Evolutionary conservation across 2,113 vertebrate genomes (phyloP).

Genomic region (Podarcis muralis): DNA sequence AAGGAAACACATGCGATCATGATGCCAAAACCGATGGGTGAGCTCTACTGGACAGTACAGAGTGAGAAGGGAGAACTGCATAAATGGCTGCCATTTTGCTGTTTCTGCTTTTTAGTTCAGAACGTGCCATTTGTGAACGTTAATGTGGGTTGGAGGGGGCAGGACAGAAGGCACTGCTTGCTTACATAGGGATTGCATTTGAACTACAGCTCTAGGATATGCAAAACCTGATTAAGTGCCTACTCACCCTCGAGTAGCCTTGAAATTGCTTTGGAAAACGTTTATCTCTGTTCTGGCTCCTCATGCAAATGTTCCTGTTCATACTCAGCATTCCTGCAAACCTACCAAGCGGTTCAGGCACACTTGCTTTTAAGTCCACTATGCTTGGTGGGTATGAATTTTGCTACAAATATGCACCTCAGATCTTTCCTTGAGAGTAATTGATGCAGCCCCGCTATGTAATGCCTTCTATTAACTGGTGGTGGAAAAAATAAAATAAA

Average conservation of each 20-base stretch:
- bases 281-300: not conserved
- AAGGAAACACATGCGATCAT: not conserved
- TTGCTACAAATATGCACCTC: slow-evolving; percentile 25
- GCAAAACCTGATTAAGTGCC: not conserved
- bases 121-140: not conserved
- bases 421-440: not conserved
- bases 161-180: not conserved
- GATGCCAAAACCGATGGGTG: not conserved
- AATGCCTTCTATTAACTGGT: not conserved
- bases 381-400: not conserved
- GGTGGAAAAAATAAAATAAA: not conserved
- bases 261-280: slow-evolving; percentile 13
- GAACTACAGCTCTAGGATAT: not conserved
- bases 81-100: not conserved
- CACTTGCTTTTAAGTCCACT: not conserved
- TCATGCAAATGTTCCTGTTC: slow-evolving; percentile 12
- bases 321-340: slow-evolving; percentile 11
- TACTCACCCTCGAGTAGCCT: not conserved
- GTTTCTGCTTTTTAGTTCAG: not conserved
- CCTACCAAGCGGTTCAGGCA: slow-evolving; percentile 2
- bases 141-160: no score
- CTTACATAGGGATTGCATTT: not conserved
- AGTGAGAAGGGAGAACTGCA: not conserved
- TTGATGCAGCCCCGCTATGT: not conserved
- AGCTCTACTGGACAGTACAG: not conserved